Evolutionary conservation across 2,888 invertebrate species (phyloP), one percentile per base, ranked within the genome.

Genomic region (Empis stercorea): DNA sequence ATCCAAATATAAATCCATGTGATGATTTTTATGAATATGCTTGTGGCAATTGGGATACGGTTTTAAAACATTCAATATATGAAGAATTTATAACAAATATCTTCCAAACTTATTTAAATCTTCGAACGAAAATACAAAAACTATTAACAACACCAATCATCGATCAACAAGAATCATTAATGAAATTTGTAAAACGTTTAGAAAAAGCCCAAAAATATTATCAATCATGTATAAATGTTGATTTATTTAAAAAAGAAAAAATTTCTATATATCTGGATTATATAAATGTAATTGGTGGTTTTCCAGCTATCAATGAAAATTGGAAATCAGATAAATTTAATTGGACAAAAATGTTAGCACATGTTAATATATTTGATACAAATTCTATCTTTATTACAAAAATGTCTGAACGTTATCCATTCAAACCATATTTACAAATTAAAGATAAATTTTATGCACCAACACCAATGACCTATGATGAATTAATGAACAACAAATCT

Each of bases 1-100:
- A 40, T 27, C 2, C 9, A 14, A 14, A 14, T 23, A n/a, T 20
- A 17, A 20, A 40, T 27, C 40, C 40, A 14, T 40, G 40, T 40
- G 14, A 40, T 23, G 27, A 40, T 40, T 40, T 40, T 27, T 40
- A 40, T 40, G 40, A 40, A 40, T 40, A 40, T 40, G 40, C 40
- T n/a, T 40, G 40, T n/a, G 40, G 40, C 10, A 40, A 40, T 27
- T 40, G 40, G 40, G 40, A 40, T 9, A n/a, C 34, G 3, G n/a
- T 34, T 13, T 2, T n/a, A 13, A n/a, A n/a, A n/a, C 34, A 34
- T 34, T 13, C 34, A 4, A n/a, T 13, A 5, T 34, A 34, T n/a
- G n/a, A 13, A 13, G 34, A 13, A 13, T 34, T n/a, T 34, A 34
- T 34, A n/a, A 34, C 13, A 13, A 4, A 4, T 34, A n/a, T n/a